These are phyloP conservation scores for Malthinus seriepunctatus DNA, from an alignment of 2,888 invertebrate genomes.

Conservation along the genomic window DNA sequence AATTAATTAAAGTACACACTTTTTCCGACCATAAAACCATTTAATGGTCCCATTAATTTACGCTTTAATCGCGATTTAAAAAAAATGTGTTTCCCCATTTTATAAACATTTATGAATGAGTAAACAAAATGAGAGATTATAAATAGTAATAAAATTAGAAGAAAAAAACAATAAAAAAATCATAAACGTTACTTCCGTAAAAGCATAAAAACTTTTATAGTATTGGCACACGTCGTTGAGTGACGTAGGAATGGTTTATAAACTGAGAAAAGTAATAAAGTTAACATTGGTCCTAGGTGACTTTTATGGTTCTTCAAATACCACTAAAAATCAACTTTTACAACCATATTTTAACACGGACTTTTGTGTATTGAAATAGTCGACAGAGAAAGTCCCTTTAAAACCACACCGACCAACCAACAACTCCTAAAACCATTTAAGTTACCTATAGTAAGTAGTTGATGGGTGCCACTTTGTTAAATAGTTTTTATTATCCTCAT, in stretches of 20 bases:
- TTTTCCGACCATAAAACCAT: too few relatives aligned
- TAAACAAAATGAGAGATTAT: background rate
- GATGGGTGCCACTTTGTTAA: constrained; percentile 41
- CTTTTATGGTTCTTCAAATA: constrained; percentile 64
- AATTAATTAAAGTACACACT: too few relatives aligned
- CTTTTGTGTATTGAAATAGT: constrained; percentile 43
- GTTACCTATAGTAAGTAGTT: constrained; percentile 5
- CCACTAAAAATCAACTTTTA: constrained; percentile 61
- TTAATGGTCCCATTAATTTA: too few relatives aligned
- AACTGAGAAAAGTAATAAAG: constrained; percentile 46
- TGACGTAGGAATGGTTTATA: constrained; percentile 40
- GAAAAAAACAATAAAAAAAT: constrained; percentile 37
- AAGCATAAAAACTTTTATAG: constrained; percentile 43
- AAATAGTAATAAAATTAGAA: constrained; percentile 14
- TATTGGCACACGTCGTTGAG: constrained; percentile 38
- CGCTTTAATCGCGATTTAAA: too few relatives aligned
- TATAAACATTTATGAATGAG: too few relatives aligned
- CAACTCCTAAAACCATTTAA: too few relatives aligned
- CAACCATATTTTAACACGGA: constrained; percentile 52
- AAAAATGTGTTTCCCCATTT: too few relatives aligned
- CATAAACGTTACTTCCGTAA: constrained; percentile 29
- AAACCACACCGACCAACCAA: background rate
- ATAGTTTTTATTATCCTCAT: constrained; percentile 47
- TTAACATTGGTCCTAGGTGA: constrained; percentile 53
- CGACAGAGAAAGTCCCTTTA: constrained; percentile 24